Conservation (phyloP, 2,888 invertebrate genomes). For the Morpho achilles region DNA sequence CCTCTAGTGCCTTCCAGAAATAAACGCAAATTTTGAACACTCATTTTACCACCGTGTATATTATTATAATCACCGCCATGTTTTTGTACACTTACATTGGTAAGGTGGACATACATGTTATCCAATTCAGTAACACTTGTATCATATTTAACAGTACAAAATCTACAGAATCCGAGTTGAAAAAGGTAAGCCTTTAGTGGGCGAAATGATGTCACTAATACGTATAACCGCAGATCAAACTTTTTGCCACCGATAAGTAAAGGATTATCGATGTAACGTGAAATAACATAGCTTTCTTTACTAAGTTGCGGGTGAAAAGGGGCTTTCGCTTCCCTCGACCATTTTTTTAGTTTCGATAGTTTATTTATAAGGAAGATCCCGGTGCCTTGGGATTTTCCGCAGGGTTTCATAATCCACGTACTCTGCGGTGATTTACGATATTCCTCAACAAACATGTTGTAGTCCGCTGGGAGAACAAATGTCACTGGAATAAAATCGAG, state of each 20-base stretch:
- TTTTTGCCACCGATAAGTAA: conserved; percentile 97
- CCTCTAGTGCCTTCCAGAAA: conserved; percentile 95
- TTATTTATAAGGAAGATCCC: conserved; percentile 98
- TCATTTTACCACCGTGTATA: conserved; percentile 97
- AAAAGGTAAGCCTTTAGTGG: conserved; percentile 96
- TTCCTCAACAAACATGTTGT: conserved; percentile 98
- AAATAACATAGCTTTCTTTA: conserved; percentile 97
- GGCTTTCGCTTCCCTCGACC: conserved; percentile 84
- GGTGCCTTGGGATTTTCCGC: conserved; percentile 94
- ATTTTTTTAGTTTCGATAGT: conserved; percentile 94
- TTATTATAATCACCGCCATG: conserved; percentile 97
- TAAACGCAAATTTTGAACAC: conserved; percentile 92
- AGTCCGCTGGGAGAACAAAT: conserved; percentile 96
- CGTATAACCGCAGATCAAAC: conserved; percentile 95
- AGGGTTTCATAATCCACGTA: conserved; percentile 99
- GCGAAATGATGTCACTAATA: conserved; percentile 94
- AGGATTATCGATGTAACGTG: conserved; percentile 97
- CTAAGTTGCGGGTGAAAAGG: conserved; percentile 88
- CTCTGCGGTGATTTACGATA: conserved; percentile 96
- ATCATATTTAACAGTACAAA: conserved; percentile 97
- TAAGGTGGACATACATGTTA: conserved; percentile 97
- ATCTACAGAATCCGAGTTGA: conserved; percentile 95
- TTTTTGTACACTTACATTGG: conserved; percentile 98
- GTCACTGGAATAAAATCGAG: conserved; percentile 96
- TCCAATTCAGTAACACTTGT: conserved; percentile 92